Conservation (phyloP, 2,888 invertebrate genomes). For the Ophion costatus region DNA sequence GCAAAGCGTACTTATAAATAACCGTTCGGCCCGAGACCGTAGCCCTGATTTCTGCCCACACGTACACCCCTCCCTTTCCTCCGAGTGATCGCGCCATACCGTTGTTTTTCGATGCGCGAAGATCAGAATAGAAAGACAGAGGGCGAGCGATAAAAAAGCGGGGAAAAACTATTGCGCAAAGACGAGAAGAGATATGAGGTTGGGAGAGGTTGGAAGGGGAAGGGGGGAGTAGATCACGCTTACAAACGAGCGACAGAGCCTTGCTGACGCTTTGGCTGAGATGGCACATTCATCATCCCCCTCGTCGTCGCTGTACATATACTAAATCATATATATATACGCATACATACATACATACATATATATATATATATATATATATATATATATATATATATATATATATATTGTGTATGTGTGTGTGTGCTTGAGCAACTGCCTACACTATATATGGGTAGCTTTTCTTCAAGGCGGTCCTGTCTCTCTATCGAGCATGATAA, state of each 20-base stretch:
- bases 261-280: conserved; percentile 79
- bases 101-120: conserved; percentile 21
- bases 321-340: too few species aligned
- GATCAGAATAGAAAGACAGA: conserved; percentile 13
- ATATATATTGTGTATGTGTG: neutral
- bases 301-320: conserved; percentile 65
- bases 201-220: conserved; percentile 43
- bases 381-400: too few species aligned
- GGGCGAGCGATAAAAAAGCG: conserved; percentile 2
- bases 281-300: conserved; percentile 80
- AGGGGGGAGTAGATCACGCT: conserved; percentile 73
- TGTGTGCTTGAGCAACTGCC: conserved; percentile 9
- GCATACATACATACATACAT: too few species aligned
- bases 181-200: conserved; percentile 58
- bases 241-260: conserved; percentile 81
- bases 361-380: too few species aligned
- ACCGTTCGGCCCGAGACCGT: conserved; percentile 39
- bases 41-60: conserved; percentile 45
- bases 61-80: neutral
- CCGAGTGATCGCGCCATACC: neutral
- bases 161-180: conserved; percentile 62
- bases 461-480: conserved; percentile 64
- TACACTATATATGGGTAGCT: conserved; percentile 59
- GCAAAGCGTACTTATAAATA: conserved; percentile 54
- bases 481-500: conserved; percentile 67